Base-by-base conservation (phyloP, 2,888 invertebrate genomes). In the Dryomyza anilis region DNA sequence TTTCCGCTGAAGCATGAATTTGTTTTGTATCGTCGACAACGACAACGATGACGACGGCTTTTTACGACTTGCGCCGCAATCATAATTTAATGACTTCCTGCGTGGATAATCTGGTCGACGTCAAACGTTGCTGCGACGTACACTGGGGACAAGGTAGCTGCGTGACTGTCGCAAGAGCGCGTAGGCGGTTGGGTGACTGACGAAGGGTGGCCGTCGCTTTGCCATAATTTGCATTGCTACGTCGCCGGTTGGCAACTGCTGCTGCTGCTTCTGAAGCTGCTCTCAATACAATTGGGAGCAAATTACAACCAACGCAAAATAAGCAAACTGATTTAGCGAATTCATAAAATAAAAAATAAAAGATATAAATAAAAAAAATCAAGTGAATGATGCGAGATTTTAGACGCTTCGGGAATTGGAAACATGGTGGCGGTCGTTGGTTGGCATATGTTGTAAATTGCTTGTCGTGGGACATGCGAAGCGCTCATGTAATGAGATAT, bases 51-150 rank as follows among this genome's bases (percentile, higher is more conserved):
- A 7, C 36, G 55, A 19, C 30, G 23, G n/a, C 29, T 61, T 61
- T 61, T 61, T 52, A 53, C 21, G 61, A 39, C 52, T 68, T 66
- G 63, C 62, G 63, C 71, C 66, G 67, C 69, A 71, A 71, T 72
- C 71, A 72, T 72, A 71, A 71, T 72, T 72, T 72, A 72, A 72
- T 72, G 71, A 72, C 69, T 69, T 72, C 72, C 72, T 72, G 69
- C 71, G 68, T 69, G 69, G 69, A 70, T 69, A 71, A 72, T 70
- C 68, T 68, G 67, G 30, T 29, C 33, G 33, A n/a, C 56, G 36
- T 29, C n/a, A n/a, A n/a, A n/a, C n/a, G n/a, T n/a, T n/a, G n/a
- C n/a, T 63, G 36, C 12, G 46, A 16, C n/a, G 33, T 19, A 23
- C 45, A 12, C 30, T 58, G 36, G 14, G 29, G 29, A 25, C 7